Percentiles rank a stretch among this genome's conserved stretches.
Evolutionary conservation across 2,113 vertebrate genomes (phyloP).

Genomic region (Bombycilla garrulus): DNA sequence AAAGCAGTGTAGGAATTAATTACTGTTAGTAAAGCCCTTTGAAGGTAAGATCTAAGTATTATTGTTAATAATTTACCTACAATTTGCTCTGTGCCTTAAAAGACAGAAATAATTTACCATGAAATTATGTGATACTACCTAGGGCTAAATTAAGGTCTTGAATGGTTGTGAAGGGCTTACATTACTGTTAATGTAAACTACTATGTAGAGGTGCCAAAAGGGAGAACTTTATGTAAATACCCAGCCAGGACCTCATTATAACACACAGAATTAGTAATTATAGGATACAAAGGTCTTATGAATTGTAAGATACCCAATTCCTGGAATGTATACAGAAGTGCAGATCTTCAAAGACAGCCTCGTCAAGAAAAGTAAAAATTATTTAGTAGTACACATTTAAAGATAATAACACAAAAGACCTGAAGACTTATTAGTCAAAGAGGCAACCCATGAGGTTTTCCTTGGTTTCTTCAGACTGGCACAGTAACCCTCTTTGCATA

Average conservation of each 20-base stretch:
- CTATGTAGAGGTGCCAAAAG: not conserved
- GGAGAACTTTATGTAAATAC: conserved; percentile 38
- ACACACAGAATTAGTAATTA: conserved; percentile 31
- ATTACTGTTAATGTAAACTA: conserved; percentile 36
- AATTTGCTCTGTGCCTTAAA: conserved; percentile 66
- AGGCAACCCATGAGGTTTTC: not conserved
- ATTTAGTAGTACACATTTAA: not conserved
- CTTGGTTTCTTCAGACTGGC: not conserved
- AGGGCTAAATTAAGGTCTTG: conserved; percentile 53
- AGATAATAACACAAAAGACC: not conserved
- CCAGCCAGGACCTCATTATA: conserved; percentile 7
- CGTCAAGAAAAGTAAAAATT: not conserved
- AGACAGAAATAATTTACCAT: conserved; percentile 68
- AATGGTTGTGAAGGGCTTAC: conserved; percentile 30
- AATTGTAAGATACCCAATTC: not conserved
- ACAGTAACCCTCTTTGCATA: not conserved
- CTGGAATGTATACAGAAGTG: not conserved
- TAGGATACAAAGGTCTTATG: not conserved
- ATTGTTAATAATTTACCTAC: conserved; percentile 69
- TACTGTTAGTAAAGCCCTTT: conserved; percentile 63
- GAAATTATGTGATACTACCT: conserved; percentile 56
- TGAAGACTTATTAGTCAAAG: not conserved
- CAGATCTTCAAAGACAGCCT: not conserved
- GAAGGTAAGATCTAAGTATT: conserved; percentile 69
- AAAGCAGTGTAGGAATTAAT: conserved; percentile 53